These are phyloP conservation scores for Synanthedon tipuliformis DNA, from an alignment of 2,888 invertebrate genomes.

Conservation along the genomic window DNA sequence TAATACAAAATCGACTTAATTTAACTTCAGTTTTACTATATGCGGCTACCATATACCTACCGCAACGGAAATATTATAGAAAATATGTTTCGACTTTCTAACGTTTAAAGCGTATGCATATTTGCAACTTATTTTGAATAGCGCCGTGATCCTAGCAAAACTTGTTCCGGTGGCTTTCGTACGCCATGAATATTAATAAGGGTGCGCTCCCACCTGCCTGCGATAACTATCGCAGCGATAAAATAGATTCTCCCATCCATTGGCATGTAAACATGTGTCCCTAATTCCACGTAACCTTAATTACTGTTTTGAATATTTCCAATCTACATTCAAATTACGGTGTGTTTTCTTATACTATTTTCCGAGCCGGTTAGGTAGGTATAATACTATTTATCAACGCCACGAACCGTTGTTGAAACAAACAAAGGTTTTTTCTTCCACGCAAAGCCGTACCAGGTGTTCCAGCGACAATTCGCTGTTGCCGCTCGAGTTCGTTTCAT, in stretches of 20 bases:
- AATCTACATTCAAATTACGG: slow-evolving; percentile 13
- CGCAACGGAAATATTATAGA: too few relatives aligned
- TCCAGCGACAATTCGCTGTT: neutral
- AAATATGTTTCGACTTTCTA: too few relatives aligned
- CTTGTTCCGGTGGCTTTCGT: slow-evolving; percentile 32
- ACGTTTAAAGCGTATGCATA: slow-evolving; percentile 6
- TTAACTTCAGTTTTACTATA: too few relatives aligned
- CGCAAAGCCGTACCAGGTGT: neutral
- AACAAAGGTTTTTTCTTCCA: neutral
- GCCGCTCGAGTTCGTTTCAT: neutral
- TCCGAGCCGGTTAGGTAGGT: neutral
- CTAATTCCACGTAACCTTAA: slow-evolving; percentile 15
- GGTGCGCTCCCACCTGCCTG: slow-evolving; percentile 32
- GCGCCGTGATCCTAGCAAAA: slow-evolving; percentile 24
- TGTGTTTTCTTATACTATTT: neutral
- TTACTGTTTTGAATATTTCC: slow-evolving; percentile 27
- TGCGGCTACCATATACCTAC: too few relatives aligned
- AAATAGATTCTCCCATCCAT: slow-evolving; percentile 25
- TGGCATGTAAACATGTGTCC: slow-evolving; percentile 6
- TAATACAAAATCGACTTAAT: too few relatives aligned
- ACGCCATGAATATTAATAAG: slow-evolving; percentile 61
- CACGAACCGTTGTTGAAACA: neutral
- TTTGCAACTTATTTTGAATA: slow-evolving; percentile 27
- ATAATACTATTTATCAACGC: neutral
- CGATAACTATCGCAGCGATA: slow-evolving; percentile 38